Conservation (phyloP, 2,888 invertebrate species). For the Chouioia cunea region DNA sequence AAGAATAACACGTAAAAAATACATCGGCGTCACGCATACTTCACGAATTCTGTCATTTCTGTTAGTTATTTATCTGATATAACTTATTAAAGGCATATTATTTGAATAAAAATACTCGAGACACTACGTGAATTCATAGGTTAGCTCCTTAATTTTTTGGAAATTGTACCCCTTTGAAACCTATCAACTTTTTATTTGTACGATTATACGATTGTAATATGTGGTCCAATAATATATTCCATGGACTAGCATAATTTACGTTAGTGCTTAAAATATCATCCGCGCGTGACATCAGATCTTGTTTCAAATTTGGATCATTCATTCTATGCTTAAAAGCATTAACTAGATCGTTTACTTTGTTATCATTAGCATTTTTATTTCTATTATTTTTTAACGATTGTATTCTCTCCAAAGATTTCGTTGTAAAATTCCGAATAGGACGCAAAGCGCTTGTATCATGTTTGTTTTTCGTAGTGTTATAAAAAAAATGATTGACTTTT, state of each 20-base stretch:
- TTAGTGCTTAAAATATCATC: background rate
- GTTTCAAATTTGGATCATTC: background rate
- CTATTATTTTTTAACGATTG: background rate
- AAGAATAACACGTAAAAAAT: too few relatives aligned
- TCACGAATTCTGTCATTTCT: too few relatives aligned
- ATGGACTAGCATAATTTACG: background rate
- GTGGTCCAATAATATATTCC: background rate
- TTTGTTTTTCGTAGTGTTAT: too few relatives aligned
- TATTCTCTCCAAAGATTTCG: background rate
- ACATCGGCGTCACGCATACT: too few relatives aligned
- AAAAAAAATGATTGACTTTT: too few relatives aligned
- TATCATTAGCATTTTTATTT: background rate
- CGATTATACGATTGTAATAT: conserved; percentile 3
- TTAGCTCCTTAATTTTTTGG: background rate
- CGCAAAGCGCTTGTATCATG: too few relatives aligned
- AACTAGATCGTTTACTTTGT: background rate
- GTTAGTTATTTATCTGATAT: too few relatives aligned
- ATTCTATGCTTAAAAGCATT: background rate
- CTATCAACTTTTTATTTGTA: conserved; percentile 1
- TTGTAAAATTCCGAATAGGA: too few relatives aligned
- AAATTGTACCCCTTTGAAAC: background rate
- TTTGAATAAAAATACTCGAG: too few relatives aligned
- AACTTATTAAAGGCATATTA: too few relatives aligned
- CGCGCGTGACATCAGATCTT: background rate
- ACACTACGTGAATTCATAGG: too few relatives aligned